A percentile compares a stretch with the other conserved stretches of the same genome.
Conservation (phyloP, 2,113 vertebrate genomes). For the Callionymus lyra region DNA sequence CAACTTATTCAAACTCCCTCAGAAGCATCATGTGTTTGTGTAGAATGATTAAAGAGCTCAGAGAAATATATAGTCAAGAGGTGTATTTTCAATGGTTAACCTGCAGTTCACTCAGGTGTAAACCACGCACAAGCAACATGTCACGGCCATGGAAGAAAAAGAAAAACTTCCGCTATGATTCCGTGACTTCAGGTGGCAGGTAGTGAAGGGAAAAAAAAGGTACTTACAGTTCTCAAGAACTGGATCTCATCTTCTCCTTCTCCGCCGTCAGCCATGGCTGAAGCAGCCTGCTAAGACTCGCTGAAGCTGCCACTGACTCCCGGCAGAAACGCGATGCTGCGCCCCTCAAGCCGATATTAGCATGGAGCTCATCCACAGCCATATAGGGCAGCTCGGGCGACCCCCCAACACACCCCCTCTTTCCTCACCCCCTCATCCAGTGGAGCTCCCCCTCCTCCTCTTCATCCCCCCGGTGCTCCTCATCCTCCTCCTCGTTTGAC, state of each 20-base stretch:
- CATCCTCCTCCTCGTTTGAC: slow-evolving; percentile 11
- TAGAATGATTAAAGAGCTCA: too few relatives aligned
- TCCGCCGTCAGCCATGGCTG: slow-evolving; percentile 93
- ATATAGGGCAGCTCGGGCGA: slow-evolving; percentile 82
- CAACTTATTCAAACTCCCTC: slow-evolving; percentile 46
- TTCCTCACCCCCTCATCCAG: slow-evolving; percentile 2
- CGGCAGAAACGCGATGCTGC: slow-evolving; percentile 67
- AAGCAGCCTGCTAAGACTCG: slow-evolving; percentile 79
- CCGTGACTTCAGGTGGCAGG: too few relatives aligned
- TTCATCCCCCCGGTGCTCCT: background rate
- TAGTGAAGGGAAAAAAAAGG: slow-evolving; percentile 1
- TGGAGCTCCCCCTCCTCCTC: background rate
- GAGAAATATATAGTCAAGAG: background rate
- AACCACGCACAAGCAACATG: background rate
- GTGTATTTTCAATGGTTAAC: too few relatives aligned
- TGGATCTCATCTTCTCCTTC: slow-evolving; percentile 98
- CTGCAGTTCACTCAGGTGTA: too few relatives aligned
- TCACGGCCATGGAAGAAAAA: too few relatives aligned
- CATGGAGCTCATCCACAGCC: slow-evolving; percentile 86
- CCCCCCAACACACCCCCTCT: slow-evolving; percentile 70
- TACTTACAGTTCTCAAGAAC: slow-evolving; percentile 98
- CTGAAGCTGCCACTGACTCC: slow-evolving; percentile 72
- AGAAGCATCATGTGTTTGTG: too few relatives aligned
- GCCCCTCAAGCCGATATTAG: slow-evolving; percentile 78
- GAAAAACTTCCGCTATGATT: too few relatives aligned